Percentiles rank a stretch among this genome's conserved stretches.
Evolutionary conservation across 2,113 vertebrate species (phyloP).

Genomic region (Myxocyprinus asiaticus): DNA sequence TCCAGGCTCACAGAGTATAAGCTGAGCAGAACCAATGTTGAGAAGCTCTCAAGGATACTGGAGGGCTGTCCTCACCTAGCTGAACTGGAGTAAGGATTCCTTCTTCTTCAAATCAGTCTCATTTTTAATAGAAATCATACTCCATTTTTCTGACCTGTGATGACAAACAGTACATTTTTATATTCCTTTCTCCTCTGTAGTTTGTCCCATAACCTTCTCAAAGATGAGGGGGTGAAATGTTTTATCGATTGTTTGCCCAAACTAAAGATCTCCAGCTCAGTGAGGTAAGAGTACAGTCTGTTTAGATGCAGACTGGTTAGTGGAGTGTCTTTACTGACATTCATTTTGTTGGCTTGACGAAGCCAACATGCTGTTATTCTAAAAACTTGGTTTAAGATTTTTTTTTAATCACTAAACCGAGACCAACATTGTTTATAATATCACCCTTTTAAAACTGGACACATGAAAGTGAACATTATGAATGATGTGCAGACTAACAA

Average conservation of each 20-base stretch:
- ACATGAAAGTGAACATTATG: no score
- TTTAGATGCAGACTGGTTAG: no score
- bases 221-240: slow-evolving; percentile 62
- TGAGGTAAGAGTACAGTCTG: slow-evolving; percentile 62
- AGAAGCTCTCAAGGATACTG: slow-evolving; percentile 61
- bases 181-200: slow-evolving; percentile 47
- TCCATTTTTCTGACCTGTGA: slow-evolving; percentile 5
- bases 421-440: no score
- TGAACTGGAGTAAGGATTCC: slow-evolving; percentile 65
- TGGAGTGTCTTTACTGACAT: no score
- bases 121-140: neutral
- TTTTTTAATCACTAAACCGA: no score
- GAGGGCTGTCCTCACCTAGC: slow-evolving; percentile 58
- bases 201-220: slow-evolving; percentile 68
- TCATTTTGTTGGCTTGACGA: no score
- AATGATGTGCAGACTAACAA: no score
- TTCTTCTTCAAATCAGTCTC: neutral
- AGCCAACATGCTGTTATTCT: no score
- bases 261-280: slow-evolving; percentile 62
- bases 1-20: slow-evolving; percentile 66
- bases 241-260: slow-evolving; percentile 61
- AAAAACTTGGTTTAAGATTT: no score
- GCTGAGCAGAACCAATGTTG: slow-evolving; percentile 51
- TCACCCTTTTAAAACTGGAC: no score
- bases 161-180: no score